Conservation (phyloP, 2,888 invertebrate genomes). For the Yponomeuta cagnagella region DNA sequence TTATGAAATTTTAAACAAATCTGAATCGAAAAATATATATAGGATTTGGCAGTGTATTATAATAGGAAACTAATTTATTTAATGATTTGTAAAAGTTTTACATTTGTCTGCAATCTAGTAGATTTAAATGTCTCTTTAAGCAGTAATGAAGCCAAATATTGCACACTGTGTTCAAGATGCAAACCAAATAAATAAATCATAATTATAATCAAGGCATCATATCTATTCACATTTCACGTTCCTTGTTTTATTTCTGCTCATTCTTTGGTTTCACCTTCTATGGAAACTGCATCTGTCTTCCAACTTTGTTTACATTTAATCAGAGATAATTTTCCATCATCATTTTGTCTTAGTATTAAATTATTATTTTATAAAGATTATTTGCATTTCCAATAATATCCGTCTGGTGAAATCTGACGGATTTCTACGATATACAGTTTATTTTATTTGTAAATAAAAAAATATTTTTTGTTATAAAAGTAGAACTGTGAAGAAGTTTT, state of each 20-base stretch:
- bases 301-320: neutral
- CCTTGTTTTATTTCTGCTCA: constrained; percentile 4
- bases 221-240: neutral
- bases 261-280: neutral
- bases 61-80: neutral
- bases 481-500: constrained; percentile 1
- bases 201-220: neutral
- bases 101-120: neutral
- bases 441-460: neutral
- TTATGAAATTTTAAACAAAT: constrained; percentile 2
- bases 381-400: neutral
- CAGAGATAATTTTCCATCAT: neutral
- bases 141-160: constrained; percentile 14
- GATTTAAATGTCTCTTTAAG: constrained; percentile 5
- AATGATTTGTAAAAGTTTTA: constrained; percentile 3
- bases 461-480: neutral
- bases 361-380: neutral
- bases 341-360: neutral
- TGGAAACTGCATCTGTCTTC: neutral
- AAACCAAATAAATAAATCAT: constrained; percentile 11
- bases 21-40: neutral
- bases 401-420: constrained; percentile 5
- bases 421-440: constrained; percentile 6
- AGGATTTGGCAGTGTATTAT: neutral
- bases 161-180: constrained; percentile 1